Evolutionary conservation across 2,797 vertebrate genomes (phyloP).

Genomic region (Hydrophis major): DNA sequence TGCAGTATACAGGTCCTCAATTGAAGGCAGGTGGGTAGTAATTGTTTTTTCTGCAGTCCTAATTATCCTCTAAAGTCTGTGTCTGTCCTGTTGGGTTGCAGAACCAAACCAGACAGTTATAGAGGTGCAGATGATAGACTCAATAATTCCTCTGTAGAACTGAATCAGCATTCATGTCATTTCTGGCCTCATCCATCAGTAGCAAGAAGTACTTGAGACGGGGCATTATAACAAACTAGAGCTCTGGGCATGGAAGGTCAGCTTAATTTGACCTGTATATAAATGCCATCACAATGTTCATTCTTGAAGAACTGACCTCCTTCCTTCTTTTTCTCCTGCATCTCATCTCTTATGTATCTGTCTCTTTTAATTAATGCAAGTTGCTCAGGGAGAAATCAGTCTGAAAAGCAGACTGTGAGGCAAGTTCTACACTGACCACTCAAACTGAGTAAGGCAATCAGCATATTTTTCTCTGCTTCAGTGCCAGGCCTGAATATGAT

Average conservation of each 20-base stretch:
- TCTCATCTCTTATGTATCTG: not conserved
- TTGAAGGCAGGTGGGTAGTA: no score
- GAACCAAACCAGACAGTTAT: no score
- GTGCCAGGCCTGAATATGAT: not conserved
- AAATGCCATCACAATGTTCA: not conserved
- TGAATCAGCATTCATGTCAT: not conserved
- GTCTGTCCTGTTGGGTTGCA: no score
- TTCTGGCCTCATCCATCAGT: not conserved
- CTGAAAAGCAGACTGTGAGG: not conserved
- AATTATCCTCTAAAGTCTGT: no score
- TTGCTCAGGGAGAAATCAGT: not conserved
- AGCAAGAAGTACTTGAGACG: not conserved
- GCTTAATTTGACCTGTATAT: not conserved
- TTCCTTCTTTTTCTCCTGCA: not conserved
- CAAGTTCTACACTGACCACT: not conserved
- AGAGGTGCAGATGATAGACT: no score
- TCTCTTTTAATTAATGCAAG: not conserved
- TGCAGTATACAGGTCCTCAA: no score
- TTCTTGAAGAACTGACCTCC: not conserved
- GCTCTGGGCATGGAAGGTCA: not conserved
- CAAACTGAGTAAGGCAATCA: not conserved
- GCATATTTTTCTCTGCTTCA: conserved; percentile 1
- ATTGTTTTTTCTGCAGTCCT: no score
- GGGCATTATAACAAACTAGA: not conserved
- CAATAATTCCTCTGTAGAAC: no score